A percentile compares a stretch with the other conserved stretches of the same genome.
Evolutionary conservation across 2,113 vertebrate species (phyloP).

Genomic region (Istiophorus platypterus): DNA sequence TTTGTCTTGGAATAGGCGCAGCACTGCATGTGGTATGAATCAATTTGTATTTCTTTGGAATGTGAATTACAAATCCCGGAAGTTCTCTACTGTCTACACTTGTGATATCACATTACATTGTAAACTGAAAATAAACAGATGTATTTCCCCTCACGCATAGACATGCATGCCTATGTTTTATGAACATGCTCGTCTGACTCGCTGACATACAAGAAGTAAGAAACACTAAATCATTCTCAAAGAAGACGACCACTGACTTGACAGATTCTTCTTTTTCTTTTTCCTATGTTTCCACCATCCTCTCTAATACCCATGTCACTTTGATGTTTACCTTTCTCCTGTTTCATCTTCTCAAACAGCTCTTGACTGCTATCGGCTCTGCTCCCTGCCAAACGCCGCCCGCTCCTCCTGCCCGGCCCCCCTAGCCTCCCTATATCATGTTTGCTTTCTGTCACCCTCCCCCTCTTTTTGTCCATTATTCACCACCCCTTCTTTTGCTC

Average conservation of each 20-base stretch:
- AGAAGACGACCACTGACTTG: conserved; percentile 36
- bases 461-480: conserved; percentile 40
- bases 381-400: conserved; percentile 24
- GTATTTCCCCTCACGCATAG: not conserved
- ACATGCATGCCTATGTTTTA: conserved; percentile 23
- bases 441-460: conserved; percentile 27
- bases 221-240: not conserved
- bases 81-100: not conserved
- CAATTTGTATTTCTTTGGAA: not conserved
- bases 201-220: not conserved
- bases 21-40: not conserved
- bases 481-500: conserved; percentile 17
- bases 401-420: not conserved
- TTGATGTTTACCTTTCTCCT: conserved; percentile 47
- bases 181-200: conserved; percentile 25
- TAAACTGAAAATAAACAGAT: conserved; percentile 10
- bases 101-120: too few species aligned
- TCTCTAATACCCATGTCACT: conserved; percentile 20
- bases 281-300: conserved; percentile 1
- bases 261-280: conserved; percentile 19
- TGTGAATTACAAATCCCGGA: not conserved
- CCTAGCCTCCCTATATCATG: not conserved
- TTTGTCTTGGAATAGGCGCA: not conserved
- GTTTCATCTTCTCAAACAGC: conserved; percentile 56
- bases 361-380: conserved; percentile 53